Conservation (phyloP, 2,888 invertebrate genomes). For the Ashinkailepas kermadecensis region DNA sequence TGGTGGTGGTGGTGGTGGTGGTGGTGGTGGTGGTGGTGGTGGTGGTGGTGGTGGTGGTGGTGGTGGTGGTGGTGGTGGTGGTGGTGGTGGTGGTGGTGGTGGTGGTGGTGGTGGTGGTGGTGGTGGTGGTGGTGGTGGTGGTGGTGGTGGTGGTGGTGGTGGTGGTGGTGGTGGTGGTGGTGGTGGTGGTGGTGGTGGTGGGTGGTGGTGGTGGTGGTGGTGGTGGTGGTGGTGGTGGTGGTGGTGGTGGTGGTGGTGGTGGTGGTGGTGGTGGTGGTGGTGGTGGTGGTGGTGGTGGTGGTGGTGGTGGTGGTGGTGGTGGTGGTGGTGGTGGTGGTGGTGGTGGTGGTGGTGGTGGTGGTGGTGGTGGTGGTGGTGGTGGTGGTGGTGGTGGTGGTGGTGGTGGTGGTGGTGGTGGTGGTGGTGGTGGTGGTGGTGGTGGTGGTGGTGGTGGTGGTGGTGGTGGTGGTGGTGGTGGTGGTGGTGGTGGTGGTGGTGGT, state of each 20-base stretch:
- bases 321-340: conserved; percentile 14
- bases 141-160: conserved; percentile 17
- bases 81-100: conserved; percentile 17
- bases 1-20: no score
- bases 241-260: conserved; percentile 16
- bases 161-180: conserved; percentile 14
- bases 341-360: conserved; percentile 13
- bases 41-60: conserved; percentile 16
- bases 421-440: conserved; percentile 15
- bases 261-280: conserved; percentile 14
- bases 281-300: conserved; percentile 14
- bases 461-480: conserved; percentile 13
- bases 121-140: conserved; percentile 13
- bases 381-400: conserved; percentile 14
- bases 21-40: no score
- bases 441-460: conserved; percentile 13
- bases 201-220: conserved; percentile 16
- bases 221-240: conserved; percentile 14
- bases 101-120: conserved; percentile 14
- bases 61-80: conserved; percentile 13
- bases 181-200: conserved; percentile 10
- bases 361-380: conserved; percentile 17
- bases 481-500: conserved; percentile 12
- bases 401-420: conserved; percentile 13
- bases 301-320: conserved; percentile 16